These are phyloP conservation scores for Spodoptera exigua DNA, from an alignment of 2,888 invertebrate species.

Conservation along the genomic window DNA sequence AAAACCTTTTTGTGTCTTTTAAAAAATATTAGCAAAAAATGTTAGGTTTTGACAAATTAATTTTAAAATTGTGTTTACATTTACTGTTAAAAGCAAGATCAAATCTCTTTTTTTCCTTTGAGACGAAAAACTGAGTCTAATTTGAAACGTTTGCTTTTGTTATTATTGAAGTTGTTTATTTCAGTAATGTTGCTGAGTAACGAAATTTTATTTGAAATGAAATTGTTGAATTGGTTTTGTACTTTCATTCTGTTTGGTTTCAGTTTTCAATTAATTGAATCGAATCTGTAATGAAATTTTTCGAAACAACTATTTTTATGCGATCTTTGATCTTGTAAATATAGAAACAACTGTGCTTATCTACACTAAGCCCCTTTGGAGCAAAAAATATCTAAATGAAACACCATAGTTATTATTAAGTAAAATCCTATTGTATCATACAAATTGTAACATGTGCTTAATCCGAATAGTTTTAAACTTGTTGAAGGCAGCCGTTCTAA, in stretches of 20 bases:
- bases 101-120: slow-evolving; percentile 26
- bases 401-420: too few relatives aligned
- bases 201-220: slow-evolving; percentile 11
- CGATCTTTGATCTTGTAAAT: too few relatives aligned
- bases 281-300: too few relatives aligned
- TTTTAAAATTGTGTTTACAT: slow-evolving; percentile 18
- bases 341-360: too few relatives aligned
- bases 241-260: slow-evolving; percentile 8
- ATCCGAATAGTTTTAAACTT: slow-evolving; percentile 8
- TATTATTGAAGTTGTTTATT: slow-evolving; percentile 13
- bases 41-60: slow-evolving; percentile 17
- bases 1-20: too few relatives aligned
- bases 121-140: slow-evolving; percentile 11
- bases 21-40: neutral
- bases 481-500: slow-evolving; percentile 4
- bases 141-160: slow-evolving; percentile 14
- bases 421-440: too few relatives aligned
- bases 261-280: too few relatives aligned
- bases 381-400: too few relatives aligned
- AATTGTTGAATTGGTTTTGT: slow-evolving; percentile 4
- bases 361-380: too few relatives aligned
- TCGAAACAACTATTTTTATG: too few relatives aligned
- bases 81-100: slow-evolving; percentile 9
- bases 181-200: neutral
- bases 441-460: too few relatives aligned